phyloP scores from a whole-genome alignment of 35 echinoderm and acorn worm species.

The Eucidaris tribuloides region DNA sequence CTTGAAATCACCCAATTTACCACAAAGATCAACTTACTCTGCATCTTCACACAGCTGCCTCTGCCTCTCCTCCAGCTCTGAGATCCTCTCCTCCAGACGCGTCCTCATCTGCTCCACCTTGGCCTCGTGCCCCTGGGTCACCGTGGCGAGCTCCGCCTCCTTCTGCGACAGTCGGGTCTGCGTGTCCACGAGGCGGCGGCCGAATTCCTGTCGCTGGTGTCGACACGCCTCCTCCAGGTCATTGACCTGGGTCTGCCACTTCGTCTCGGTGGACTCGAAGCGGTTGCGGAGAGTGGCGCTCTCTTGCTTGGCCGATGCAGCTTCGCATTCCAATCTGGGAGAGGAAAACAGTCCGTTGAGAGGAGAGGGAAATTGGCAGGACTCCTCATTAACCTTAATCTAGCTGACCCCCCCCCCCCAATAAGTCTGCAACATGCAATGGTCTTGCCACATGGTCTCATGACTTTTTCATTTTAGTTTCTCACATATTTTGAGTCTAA shows the following conservation, averaged over 20 bases:
- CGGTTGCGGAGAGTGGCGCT: background rate
- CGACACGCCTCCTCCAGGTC: constrained; percentile 26
- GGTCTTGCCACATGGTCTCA: too few species aligned
- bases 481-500: too few species aligned
- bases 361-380: too few species aligned
- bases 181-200: constrained; percentile 46
- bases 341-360: too few species aligned
- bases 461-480: too few species aligned
- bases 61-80: constrained; percentile 14
- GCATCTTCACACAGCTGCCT: background rate
- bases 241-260: background rate
- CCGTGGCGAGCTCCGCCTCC: background rate
- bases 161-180: constrained; percentile 47
- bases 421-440: too few species aligned
- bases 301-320: constrained; percentile 8
- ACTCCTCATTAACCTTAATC: too few species aligned
- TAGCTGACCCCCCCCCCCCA: too few species aligned
- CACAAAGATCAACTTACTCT: background rate
- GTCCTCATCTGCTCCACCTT: background rate
- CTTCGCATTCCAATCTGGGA: background rate
- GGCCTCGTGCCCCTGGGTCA: background rate
- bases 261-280: background rate
- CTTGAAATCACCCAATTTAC: background rate
- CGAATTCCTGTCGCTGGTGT: constrained; percentile 41
- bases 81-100: constrained; percentile 20